Evolutionary conservation across 2,888 invertebrate genomes (phyloP), one percentile per base, ranked within the genome.

Genomic region (Gnatocerus cornutus): DNA sequence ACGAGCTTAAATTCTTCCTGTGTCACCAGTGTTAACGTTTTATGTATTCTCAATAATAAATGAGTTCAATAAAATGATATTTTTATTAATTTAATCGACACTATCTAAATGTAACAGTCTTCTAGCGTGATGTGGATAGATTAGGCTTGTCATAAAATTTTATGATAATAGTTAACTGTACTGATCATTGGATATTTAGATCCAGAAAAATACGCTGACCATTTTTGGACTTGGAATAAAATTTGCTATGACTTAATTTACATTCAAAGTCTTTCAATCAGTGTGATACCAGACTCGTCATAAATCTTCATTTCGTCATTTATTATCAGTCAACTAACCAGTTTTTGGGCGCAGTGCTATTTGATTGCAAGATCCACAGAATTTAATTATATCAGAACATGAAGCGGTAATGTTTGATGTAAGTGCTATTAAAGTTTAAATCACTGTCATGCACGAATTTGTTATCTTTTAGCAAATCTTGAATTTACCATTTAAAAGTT

Each of bases 261-360:
- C 13, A 56, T 39, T 56, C 56, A 41, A 21, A 56, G 3, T 56
- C 21, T 10, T 37, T 30, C 5, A 30, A 52, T 52, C 50, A 29
- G 29, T 50, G 50, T 13, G 30, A 50, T 41, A 50, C 37, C 37
- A n/a, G 55, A 56, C 21, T 46, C 16, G 56, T 56, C 56, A 45
- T 46, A 59, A 46, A 59, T 59, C 45, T 59, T 3, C 14, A 59
- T 59, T 59, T 59, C 59, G 16, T 59, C 59, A 59, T 59, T 59
- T 46, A 46, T 46, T 59, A 56, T 56, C 56, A 27, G 56, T 27
- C 14, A 43, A 41, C 56, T 21, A 56, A 56, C 56, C 56, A 27
- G 56, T 56, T 56, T n/a, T 55, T 39, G 41, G 43, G 41, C 12
- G 16, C 9, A 21, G 48, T 29, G 56, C 16, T 37, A 56, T 56